Base-by-base conservation (phyloP, 2,113 vertebrate species). In the Ptyas mucosa region DNA sequence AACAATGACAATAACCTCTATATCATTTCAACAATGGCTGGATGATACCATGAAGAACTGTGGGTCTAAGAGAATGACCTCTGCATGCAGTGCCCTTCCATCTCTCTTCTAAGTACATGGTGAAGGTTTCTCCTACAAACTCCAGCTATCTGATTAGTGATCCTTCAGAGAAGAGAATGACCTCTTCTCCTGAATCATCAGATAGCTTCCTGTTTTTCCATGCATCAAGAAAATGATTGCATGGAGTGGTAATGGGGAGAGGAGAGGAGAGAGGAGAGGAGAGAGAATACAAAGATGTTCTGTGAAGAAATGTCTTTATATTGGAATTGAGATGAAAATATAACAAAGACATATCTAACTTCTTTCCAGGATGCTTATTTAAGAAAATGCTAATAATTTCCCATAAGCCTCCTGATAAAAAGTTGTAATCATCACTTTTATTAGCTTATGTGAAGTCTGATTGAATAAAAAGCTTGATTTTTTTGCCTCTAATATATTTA, bases 331-430 rank as follows among this genome's bases (percentile, higher is more conserved):
- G 9, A 26, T n/a, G 49, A 52, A 6, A 61, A 81, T 34, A 52
- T 64, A 69, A 91, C 8, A 61, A 91, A 49, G 12, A n/a, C 5
- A 9, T 93, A 20, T 49, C 85, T 55, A 43, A 15, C 52, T 46
- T 75, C 39, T 88, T 88, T 88, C 90, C 64, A 86, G 55, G 49
- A 14, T 46, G 10, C 43, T 54, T 75, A 46, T 43, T 64, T 89
- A 53, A 89, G 46, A 86, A 93, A 93, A 20, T 61, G 39, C 69
- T 91, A 93, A 89, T 91, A 75, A 91, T 20, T n/a, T 49, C 43
- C 87, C 89, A 14, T 49, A 14, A 49, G 90, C 18, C 87, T 64
- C 85, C 58, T 39, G 89, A 93, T 75, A 89, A 89, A 89, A 91
- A 49, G n/a, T 91, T 75, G 12, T 89, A 69, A 92, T 89, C 43